Base-by-base conservation (phyloP, 2,113 vertebrate species). In the Casuarius casuarius region DNA sequence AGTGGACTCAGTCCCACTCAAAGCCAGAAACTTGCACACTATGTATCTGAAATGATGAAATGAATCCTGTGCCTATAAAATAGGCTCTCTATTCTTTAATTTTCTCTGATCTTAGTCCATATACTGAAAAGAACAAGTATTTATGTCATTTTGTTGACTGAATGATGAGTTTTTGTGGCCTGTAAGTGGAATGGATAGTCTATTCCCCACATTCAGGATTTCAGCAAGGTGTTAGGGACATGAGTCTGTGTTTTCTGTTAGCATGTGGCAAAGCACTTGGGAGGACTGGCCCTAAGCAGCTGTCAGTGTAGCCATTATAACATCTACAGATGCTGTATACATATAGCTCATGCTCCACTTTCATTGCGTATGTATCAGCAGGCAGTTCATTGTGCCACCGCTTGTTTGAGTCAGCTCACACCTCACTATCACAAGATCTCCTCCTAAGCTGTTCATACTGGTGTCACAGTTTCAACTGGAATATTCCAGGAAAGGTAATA, bases 161-260 rank as follows among this genome's bases (percentile, higher is more conserved):
- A 75, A 38, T 61, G 14, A 13, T 26, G 61, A 56, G 8, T 73
- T 89, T 84, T 84, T 31, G 31, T 9, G 19, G 40, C 22, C 17
- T 73, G 0, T 7, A 26, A 0, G 0, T 74, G 68, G 63, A 67
- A 68, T 38, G 9, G 16, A 65, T 13, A 8, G 4, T 66, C 49
- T 61, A 13, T 79, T 88, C 20, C 38, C 78, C 33, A 12, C 29
- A 19, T 4, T 11, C 4, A 12, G 52, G 25, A 58, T 76, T 87
- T 91, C 78, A 68, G 12, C 23, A 72, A 25, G 40, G 12, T 1
- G 0, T 74, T 63, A 28, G 31, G 9, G 21, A 59, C 11, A 3
- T 51, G 42, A 61, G 12, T 33, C 44, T 46, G 52, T 8, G 4
- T 48, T 90, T 85, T 91, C 42, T 78, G 5, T 81, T 73, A 33